Evolutionary conservation across 2,113 vertebrate species (phyloP).

Genomic region (Mus musculus): GRCm39 chr5:29033001-29033500

Average conservation of each 20-base stretch:
- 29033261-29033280: too few relatives aligned
- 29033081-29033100: accelerated
- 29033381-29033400: not conserved
- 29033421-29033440: accelerated
- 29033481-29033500: accelerated
- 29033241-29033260: not conserved
- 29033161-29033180: too few relatives aligned
- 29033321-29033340: accelerated
- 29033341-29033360: accelerated
- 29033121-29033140: accelerated
- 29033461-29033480: not conserved
- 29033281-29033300: accelerated
- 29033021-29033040: too few relatives aligned
- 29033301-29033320: not conserved
- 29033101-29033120: not conserved
- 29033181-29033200: not conserved
- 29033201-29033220: too few relatives aligned
- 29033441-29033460: accelerated
- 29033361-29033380: accelerated
- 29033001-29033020: not conserved
- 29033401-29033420: accelerated
- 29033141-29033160: not conserved
- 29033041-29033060: not conserved
- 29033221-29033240: not conserved
- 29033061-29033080: too few relatives aligned